These are phyloP conservation scores for Melanostoma mellinum DNA, from an alignment of 2,888 invertebrate species.

Conservation along the genomic window DNA sequence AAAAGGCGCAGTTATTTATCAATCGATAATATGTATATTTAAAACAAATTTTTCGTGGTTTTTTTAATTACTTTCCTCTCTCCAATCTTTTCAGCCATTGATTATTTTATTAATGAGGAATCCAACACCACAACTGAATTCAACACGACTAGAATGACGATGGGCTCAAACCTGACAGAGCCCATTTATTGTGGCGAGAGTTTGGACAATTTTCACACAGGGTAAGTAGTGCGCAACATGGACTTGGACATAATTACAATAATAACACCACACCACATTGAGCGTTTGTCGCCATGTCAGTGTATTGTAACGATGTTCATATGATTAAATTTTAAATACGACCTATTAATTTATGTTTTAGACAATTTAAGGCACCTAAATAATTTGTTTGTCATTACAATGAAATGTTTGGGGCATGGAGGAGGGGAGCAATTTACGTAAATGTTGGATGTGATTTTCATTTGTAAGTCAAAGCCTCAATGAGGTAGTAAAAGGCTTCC, in stretches of 20 bases:
- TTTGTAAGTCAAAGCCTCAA: too few species aligned
- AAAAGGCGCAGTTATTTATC: too few species aligned
- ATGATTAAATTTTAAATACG: too few species aligned
- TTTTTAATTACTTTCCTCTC: not conserved
- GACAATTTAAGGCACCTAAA: too few species aligned
- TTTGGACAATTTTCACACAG: slow-evolving; percentile 81
- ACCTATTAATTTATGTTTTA: too few species aligned
- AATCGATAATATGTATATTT: too few species aligned
- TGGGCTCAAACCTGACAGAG: slow-evolving; percentile 77
- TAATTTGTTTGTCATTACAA: too few species aligned
- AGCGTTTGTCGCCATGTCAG: too few species aligned
- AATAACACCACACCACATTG: not conserved
- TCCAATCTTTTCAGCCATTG: slow-evolving; percentile 52
- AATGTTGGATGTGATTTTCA: too few species aligned
- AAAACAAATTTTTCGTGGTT: not conserved
- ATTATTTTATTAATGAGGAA: slow-evolving; percentile 70
- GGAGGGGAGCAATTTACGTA: too few species aligned
- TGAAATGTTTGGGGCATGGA: too few species aligned
- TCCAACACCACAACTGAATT: slow-evolving; percentile 54
- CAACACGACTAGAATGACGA: slow-evolving; percentile 73
- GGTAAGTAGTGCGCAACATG: slow-evolving; percentile 76
- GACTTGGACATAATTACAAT: not conserved
- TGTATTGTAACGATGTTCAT: too few species aligned
- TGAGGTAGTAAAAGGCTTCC: not conserved
- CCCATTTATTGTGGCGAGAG: slow-evolving; percentile 80